phyloP scores from a whole-genome alignment of 2,888 invertebrate genomes.

The Heliconius erato region DNA sequence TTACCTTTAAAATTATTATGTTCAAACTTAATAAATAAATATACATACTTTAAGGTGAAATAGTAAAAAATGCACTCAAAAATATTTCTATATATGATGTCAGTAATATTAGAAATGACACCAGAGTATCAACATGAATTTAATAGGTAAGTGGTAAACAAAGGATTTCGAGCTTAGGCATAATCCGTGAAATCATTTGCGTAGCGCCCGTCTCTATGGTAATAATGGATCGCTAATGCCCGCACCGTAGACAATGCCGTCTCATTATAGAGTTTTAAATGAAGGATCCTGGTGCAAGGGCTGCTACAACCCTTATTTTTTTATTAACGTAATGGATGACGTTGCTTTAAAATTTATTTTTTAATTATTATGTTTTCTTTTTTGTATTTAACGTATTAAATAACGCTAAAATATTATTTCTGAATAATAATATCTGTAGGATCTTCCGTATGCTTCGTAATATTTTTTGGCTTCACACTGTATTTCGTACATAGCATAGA shows the following conservation, averaged over 20 bases:
- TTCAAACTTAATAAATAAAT: too few species aligned
- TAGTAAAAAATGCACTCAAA: too few species aligned
- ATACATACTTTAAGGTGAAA: too few species aligned
- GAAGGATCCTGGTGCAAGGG: neutral
- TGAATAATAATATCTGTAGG: too few species aligned
- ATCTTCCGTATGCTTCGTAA: too few species aligned
- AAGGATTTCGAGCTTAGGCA: slow-evolving; percentile 21
- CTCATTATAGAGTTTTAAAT: slow-evolving; percentile 34
- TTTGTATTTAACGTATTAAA: too few species aligned
- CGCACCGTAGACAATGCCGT: slow-evolving; percentile 30
- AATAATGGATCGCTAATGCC: slow-evolving; percentile 34
- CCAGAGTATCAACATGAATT: slow-evolving; percentile 18
- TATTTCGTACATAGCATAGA: neutral
- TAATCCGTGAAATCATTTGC: slow-evolving; percentile 31
- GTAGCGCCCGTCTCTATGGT: slow-evolving; percentile 19
- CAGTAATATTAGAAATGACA: neutral
- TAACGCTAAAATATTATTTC: too few species aligned
- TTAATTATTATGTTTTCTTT: neutral
- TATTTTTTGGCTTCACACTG: neutral
- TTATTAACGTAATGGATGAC: neutral
- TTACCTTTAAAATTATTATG: too few species aligned
- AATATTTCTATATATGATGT: neutral
- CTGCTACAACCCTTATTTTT: neutral
- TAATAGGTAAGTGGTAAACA: slow-evolving; percentile 25
- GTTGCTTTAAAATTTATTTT: too few species aligned